Evolutionary conservation across 2,113 vertebrate genomes (phyloP).

Genomic region (Brachyhypopomus occidentalis): DNA sequence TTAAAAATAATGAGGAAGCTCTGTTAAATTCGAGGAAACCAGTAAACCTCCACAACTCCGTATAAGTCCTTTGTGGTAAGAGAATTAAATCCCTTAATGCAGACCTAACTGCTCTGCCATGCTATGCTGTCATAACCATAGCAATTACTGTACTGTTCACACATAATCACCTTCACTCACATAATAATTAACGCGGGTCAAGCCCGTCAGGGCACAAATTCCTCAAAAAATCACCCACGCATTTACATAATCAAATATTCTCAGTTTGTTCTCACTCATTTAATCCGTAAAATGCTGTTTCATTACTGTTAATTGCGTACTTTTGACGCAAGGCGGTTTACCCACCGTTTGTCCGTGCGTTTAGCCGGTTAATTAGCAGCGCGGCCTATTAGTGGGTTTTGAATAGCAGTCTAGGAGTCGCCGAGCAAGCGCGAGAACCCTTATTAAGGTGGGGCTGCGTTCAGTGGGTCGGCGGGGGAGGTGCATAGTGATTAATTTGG

Average conservation of each 20-base stretch:
- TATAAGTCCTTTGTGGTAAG: not conserved
- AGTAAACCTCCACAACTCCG: not conserved
- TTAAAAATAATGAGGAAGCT: constrained; percentile 1
- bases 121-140: not conserved
- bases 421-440: constrained; percentile 28
- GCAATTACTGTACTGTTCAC: not conserved
- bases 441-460: constrained; percentile 47
- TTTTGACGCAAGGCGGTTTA: not conserved
- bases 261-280: constrained; percentile 27
- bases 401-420: constrained; percentile 14
- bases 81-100: not conserved
- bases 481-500: constrained; percentile 58
- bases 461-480: constrained; percentile 47
- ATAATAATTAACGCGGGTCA: constrained; percentile 25
- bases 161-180: constrained; percentile 12
- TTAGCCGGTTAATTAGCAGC: constrained; percentile 41
- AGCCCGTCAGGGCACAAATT: constrained; percentile 1
- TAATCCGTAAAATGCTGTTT: constrained; percentile 1
- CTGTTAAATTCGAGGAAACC: not conserved
- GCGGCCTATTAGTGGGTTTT: constrained; percentile 30
- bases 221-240: not conserved
- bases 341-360: not conserved
- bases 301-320: constrained; percentile 27
- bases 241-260: constrained; percentile 40
- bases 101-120: constrained; percentile 6